A percentile compares a stretch with the other conserved stretches of the same genome.
These are phyloP conservation scores for Lasaia peninsularis DNA, from an alignment of 1,140 invertebrate species.

Conservation along the genomic window DNA sequence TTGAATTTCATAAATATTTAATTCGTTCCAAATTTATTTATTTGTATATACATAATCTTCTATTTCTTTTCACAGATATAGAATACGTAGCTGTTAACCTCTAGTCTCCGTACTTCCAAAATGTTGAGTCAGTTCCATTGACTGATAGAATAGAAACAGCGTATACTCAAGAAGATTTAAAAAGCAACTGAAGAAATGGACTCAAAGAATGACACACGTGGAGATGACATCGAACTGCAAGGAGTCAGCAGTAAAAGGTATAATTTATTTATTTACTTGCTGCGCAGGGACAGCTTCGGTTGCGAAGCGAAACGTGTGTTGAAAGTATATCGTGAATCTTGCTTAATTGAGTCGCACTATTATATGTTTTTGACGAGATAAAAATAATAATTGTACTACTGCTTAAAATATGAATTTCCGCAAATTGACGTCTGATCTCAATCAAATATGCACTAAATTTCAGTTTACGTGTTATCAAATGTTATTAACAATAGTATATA, in stretches of 20 bases:
- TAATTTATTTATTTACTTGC: not conserved
- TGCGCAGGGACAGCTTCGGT: too few relatives aligned
- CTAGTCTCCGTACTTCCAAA: conserved; percentile 50
- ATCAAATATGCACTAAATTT: too few relatives aligned
- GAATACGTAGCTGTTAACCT: conserved; percentile 24
- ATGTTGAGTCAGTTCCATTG: conserved; percentile 54
- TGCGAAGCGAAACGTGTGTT: too few relatives aligned
- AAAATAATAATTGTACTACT: too few relatives aligned
- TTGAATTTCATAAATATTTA: too few relatives aligned
- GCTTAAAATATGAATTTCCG: not conserved
- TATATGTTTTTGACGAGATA: too few relatives aligned
- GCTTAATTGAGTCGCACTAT: too few relatives aligned
- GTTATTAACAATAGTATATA: too few relatives aligned
- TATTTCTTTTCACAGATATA: not conserved
- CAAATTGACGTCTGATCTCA: not conserved
- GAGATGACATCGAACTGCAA: conserved; percentile 66
- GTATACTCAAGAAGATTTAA: conserved; percentile 23
- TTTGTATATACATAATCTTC: not conserved
- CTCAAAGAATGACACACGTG: conserved; percentile 51
- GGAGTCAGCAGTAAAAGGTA: conserved; percentile 48
- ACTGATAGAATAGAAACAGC: conserved; percentile 17
- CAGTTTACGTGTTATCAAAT: too few relatives aligned
- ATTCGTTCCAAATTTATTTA: too few relatives aligned
- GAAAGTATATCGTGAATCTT: too few relatives aligned
- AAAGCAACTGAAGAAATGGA: conserved; percentile 47